phyloP scores from a whole-genome alignment of 2,888 invertebrate genomes.

The Cephonodes hylas region DNA sequence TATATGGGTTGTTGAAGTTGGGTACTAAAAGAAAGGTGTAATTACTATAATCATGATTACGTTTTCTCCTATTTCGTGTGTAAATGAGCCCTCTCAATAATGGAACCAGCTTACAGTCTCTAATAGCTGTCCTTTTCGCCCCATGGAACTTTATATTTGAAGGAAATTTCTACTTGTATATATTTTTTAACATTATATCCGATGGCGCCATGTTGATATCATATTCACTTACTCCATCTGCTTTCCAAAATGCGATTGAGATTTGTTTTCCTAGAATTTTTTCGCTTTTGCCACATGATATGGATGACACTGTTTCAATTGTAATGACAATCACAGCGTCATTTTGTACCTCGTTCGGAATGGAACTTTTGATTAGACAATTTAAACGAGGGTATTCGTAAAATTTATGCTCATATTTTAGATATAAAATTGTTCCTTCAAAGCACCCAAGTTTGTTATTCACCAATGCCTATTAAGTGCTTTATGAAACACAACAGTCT shows the following conservation, averaged over 20 bases:
- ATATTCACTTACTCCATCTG: not conserved
- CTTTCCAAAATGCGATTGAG: not conserved
- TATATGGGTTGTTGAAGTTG: too few relatives aligned
- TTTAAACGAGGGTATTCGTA: too few relatives aligned
- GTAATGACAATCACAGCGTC: not conserved
- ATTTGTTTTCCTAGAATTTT: constrained; percentile 4
- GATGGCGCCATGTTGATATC: not conserved
- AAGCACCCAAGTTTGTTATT: not conserved
- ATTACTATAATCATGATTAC: too few relatives aligned
- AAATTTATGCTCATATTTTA: not conserved
- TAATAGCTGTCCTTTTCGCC: not conserved
- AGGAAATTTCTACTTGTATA: not conserved
- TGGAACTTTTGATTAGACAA: not conserved
- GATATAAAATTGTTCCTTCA: not conserved
- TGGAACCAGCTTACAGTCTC: not conserved
- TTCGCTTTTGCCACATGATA: not conserved
- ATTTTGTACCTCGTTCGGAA: not conserved
- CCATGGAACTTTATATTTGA: not conserved
- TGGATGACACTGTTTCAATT: not conserved
- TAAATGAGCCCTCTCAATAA: not conserved
- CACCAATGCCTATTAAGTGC: not conserved
- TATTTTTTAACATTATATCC: not conserved
- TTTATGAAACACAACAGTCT: not conserved
- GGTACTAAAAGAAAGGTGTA: too few relatives aligned
- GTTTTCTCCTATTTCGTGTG: too few relatives aligned